Percentiles rank a stretch among this genome's conserved stretches.
phyloP scores from a whole-genome alignment of 2,888 invertebrate genomes.

The Cosmia trapezina region DNA sequence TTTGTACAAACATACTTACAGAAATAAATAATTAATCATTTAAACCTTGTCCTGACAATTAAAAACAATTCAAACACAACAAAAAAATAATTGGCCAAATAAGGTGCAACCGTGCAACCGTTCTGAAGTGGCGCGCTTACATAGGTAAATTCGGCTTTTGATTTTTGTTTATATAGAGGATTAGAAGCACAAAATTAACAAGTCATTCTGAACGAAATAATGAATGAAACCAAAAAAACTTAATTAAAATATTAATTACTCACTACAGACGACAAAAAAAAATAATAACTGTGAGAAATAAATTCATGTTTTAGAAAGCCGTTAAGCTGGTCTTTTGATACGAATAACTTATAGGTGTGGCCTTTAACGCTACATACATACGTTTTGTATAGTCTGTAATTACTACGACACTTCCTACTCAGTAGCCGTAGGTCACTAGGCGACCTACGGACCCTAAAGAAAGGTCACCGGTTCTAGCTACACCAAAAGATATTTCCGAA shows the following conservation, averaged over 20 bases:
- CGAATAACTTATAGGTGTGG: conserved; percentile 42
- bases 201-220: not conserved
- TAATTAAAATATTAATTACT: not conserved
- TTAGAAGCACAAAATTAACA: not conserved
- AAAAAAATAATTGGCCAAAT: too few relatives aligned
- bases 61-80: too few relatives aligned
- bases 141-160: too few relatives aligned
- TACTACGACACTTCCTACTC: conserved; percentile 62
- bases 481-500: conserved; percentile 49
- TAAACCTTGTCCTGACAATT: too few relatives aligned
- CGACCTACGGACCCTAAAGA: conserved; percentile 66
- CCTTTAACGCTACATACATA: conserved; percentile 45
- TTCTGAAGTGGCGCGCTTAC: too few relatives aligned
- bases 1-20: too few relatives aligned
- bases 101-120: too few relatives aligned
- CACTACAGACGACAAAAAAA: conserved; percentile 19
- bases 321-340: conserved; percentile 51
- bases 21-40: too few relatives aligned
- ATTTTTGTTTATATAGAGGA: too few relatives aligned
- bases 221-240: not conserved
- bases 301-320: conserved; percentile 58
- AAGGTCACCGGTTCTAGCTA: conserved; percentile 53
- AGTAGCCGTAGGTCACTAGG: conserved; percentile 58
- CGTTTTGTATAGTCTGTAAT: conserved; percentile 54
- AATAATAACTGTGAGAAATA: conserved; percentile 6